Base-by-base conservation (phyloP, 2,888 invertebrate genomes). In the Brachyptera risi region DNA sequence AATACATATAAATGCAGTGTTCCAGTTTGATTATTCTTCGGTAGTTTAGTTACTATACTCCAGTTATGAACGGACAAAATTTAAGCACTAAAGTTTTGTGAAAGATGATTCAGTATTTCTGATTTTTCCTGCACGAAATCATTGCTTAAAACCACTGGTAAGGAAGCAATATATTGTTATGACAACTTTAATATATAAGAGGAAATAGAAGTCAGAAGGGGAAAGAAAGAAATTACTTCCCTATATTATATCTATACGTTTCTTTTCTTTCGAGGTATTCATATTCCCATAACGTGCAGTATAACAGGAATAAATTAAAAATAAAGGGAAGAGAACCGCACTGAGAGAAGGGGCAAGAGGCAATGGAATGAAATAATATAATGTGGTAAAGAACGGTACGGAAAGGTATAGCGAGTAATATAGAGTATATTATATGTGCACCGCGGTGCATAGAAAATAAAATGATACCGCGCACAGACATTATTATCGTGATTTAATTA, bases 251-350 rank as follows among this genome's bases (percentile, higher is more conserved):
- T 47, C 24, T 47, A n/a, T 24, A 47, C 11, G 7, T 21, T 47
- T 47, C 47, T 47, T 47, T 47, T 47, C 21, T 24, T n/a, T n/a
- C 5, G n/a, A 47, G 24, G 47, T n/a, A 47, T 47, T 21, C 47
- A 24, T 47, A 47, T 47, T 47, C 23, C 24, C 47, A 47, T 47
- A 47, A 47, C 23, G 47, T 24, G 47, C 3, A 24, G 9, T 47
- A 21, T 23, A 47, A 47, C 31, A 31, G 31, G 31, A 31, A 31
- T 31, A 31, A 31, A 31, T 31, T 31, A 31, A 31, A 31, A 31
- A 31, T 5, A 11, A 31, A 31, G 31, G 5, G 7, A 31, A 31
- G 31, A 31, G 11, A 7, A 31, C 11, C 5, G 11, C n/a, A n/a
- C n/a, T 5, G 5, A 31, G 31, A 31, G 11, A 31, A 31, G 11